These are phyloP conservation scores for Hanleya hanleyi DNA, from an alignment of 2,888 invertebrate genomes.

Conservation along the genomic window DNA sequence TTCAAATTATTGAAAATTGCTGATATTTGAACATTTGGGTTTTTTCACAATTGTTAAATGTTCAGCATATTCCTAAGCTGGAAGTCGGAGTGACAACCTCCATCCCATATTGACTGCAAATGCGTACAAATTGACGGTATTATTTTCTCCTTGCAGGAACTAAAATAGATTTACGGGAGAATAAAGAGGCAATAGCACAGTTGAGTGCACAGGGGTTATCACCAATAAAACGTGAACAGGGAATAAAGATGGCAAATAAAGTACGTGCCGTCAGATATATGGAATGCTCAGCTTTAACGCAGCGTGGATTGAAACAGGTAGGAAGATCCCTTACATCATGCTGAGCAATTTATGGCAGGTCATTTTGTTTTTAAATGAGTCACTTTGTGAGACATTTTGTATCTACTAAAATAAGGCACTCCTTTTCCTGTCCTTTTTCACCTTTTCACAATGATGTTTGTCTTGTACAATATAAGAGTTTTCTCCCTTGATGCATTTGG, in stretches of 20 bases:
- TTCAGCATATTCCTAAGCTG: background rate
- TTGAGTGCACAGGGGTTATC: constrained; percentile 95
- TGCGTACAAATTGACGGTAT: background rate
- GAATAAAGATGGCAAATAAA: constrained; percentile 98
- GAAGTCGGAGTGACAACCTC: too few relatives aligned
- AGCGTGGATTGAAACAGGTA: constrained; percentile 94
- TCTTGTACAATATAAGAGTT: too few relatives aligned
- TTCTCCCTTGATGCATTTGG: too few relatives aligned
- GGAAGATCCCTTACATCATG: background rate
- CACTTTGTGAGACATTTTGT: background rate
- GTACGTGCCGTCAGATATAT: constrained; percentile 99
- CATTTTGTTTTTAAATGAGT: background rate
- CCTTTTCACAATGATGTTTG: too few relatives aligned
- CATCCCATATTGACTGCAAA: too few relatives aligned
- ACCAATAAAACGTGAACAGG: constrained; percentile 97
- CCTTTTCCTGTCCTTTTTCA: background rate
- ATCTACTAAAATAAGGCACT: background rate
- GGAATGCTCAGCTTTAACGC: constrained; percentile 99
- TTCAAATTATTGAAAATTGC: background rate
- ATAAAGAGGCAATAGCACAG: constrained; percentile 93
- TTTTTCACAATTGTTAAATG: background rate
- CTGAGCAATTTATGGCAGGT: background rate
- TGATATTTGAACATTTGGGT: background rate
- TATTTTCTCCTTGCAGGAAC: constrained; percentile 81
- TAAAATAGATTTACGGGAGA: constrained; percentile 98